Conservation (phyloP, 2,113 vertebrate genomes). For the Hemicordylus capensis region DNA sequence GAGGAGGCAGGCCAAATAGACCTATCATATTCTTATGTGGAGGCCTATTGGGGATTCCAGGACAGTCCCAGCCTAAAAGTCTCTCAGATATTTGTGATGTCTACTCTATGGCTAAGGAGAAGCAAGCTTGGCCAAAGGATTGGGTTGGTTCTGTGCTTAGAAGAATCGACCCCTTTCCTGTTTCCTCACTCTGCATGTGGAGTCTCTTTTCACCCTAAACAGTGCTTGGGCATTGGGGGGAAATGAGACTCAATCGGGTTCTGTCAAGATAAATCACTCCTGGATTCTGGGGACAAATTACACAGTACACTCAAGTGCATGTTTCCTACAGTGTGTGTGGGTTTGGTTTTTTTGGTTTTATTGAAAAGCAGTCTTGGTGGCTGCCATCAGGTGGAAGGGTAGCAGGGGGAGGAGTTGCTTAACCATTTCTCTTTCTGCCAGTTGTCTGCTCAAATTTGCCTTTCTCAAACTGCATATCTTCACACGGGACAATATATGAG, state of each 20-base stretch:
- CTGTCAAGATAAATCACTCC: neutral
- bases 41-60: neutral
- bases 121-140: neutral
- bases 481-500: neutral
- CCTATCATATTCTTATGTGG: neutral
- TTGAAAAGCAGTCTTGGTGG: neutral
- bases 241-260: neutral
- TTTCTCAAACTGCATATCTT: neutral
- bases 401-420: neutral
- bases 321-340: neutral
- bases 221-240: neutral
- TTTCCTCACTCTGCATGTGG: neutral
- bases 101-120: neutral
- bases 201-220: neutral
- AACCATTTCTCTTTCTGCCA: neutral
- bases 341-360: neutral
- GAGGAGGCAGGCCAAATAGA: rapidly evolving
- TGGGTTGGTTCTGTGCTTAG: neutral
- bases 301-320: too few species aligned
- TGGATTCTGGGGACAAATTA: neutral
- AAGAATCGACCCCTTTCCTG: neutral
- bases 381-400: neutral
- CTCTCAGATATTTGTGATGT: neutral
- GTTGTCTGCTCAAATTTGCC: neutral
- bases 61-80: neutral